Conservation (phyloP, 1,140 invertebrate species). For the Neodiprion virginianus region DNA sequence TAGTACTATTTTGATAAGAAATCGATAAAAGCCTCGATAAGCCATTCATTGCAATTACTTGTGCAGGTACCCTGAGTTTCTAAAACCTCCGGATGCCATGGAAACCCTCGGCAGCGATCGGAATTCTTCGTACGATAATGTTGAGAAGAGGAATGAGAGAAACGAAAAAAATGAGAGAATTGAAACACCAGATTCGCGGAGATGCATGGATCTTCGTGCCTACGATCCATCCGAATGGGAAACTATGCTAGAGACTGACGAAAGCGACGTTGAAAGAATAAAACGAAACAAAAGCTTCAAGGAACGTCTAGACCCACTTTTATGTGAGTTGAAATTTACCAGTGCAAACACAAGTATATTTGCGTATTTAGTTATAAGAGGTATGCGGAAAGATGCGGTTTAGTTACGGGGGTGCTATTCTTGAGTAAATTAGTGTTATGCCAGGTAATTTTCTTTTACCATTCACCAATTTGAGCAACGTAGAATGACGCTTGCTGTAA, state of each 20-base stretch:
- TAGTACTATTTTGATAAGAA: background rate
- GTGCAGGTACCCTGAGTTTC: conserved; percentile 55
- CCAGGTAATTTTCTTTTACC: too few species aligned
- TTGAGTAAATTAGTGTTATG: too few species aligned
- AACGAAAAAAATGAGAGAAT: conserved; percentile 47
- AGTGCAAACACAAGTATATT: conserved; percentile 14
- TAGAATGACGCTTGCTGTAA: too few species aligned
- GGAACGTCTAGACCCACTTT: conserved; percentile 73
- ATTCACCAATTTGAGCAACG: too few species aligned
- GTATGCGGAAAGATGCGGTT: too few species aligned
- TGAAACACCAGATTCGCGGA: conserved; percentile 43
- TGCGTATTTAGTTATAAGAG: background rate
- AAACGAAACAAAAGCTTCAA: conserved; percentile 75
- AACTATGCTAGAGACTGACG: conserved; percentile 55
- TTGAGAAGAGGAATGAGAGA: conserved; percentile 60
- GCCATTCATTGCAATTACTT: background rate
- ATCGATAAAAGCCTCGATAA: background rate
- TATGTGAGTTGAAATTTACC: conserved; percentile 64
- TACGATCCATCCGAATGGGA: conserved; percentile 56
- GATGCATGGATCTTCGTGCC: conserved; percentile 32
- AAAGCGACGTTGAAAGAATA: conserved; percentile 57
- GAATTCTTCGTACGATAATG: conserved; percentile 80
- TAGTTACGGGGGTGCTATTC: too few species aligned
- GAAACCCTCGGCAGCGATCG: conserved; percentile 60
- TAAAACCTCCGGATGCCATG: conserved; percentile 51